These are phyloP conservation scores for Monarcha castaneiventris DNA, from an alignment of 2,113 vertebrate genomes.

Conservation along the genomic window DNA sequence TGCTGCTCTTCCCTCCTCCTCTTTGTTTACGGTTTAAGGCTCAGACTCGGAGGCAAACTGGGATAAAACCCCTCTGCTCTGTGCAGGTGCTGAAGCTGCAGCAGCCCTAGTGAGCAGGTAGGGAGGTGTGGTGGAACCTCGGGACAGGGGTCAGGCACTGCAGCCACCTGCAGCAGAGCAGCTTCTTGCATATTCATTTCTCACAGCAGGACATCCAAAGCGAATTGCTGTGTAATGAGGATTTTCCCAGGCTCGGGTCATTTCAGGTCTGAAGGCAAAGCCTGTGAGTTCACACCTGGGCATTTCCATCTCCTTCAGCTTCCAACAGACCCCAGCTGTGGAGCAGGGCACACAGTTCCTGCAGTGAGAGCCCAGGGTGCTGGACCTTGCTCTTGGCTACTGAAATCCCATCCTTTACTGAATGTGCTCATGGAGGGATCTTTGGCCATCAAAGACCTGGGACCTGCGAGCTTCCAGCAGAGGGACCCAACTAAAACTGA, in stretches of 20 bases:
- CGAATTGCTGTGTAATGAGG: background rate
- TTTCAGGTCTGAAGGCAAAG: background rate
- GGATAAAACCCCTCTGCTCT: background rate
- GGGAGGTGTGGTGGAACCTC: background rate
- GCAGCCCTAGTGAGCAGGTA: background rate
- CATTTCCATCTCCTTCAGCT: background rate
- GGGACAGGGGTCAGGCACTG: background rate
- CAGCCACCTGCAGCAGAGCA: background rate
- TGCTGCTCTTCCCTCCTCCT: background rate
- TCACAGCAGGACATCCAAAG: background rate
- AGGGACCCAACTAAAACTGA: background rate
- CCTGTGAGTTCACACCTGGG: background rate
- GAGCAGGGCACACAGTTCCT: background rate
- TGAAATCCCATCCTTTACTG: background rate
- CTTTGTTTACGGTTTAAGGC: background rate
- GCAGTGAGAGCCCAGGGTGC: background rate
- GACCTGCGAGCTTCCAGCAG: background rate
- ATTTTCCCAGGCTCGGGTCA: background rate
- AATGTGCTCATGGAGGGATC: fast-evolving
- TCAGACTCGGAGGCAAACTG: background rate
- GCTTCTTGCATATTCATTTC: background rate
- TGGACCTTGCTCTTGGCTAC: background rate
- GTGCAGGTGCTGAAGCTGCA: background rate
- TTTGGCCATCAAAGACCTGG: background rate
- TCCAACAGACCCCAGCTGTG: fast-evolving